Evolutionary conservation across 2,797 vertebrate genomes (phyloP).

Genomic region (Eremophila alpestris): DNA sequence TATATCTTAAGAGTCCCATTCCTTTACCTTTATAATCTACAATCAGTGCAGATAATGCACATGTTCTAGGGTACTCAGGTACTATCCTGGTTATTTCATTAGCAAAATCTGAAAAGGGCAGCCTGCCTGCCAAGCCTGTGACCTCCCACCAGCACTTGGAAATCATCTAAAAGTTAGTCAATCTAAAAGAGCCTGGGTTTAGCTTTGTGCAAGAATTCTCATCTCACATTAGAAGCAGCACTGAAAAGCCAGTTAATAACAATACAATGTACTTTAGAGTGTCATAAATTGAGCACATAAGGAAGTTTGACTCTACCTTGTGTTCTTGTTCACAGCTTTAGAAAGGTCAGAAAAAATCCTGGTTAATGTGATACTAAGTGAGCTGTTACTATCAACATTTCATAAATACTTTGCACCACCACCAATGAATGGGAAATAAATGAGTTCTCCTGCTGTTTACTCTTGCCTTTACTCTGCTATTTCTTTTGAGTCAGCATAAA

Average conservation of each 20-base stretch:
- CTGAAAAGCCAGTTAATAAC: not conserved
- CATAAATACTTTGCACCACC: not conserved
- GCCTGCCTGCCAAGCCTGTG: not conserved
- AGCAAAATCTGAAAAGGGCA: not conserved
- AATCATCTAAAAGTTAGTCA: not conserved
- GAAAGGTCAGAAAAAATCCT: not conserved
- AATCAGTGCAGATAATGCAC: not conserved
- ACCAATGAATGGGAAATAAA: not conserved
- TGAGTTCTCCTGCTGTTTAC: not conserved
- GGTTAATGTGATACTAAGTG: not conserved
- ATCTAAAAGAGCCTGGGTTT: not conserved
- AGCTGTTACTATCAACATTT: not conserved
- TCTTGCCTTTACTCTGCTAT: not conserved
- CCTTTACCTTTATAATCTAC: not conserved
- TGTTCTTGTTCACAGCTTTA: not conserved
- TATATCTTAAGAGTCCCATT: not conserved
- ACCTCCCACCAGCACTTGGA: not conserved
- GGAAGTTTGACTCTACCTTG: not conserved
- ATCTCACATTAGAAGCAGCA: not conserved
- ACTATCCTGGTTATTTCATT: not conserved
- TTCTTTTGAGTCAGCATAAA: conserved; percentile 12
- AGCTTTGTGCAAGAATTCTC: not conserved
- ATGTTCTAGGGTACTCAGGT: not conserved
- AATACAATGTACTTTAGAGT: not conserved
- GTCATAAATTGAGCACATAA: not conserved